Base-by-base conservation (phyloP, 2,888 invertebrate species). In the Scotopteryx bipunctaria region DNA sequence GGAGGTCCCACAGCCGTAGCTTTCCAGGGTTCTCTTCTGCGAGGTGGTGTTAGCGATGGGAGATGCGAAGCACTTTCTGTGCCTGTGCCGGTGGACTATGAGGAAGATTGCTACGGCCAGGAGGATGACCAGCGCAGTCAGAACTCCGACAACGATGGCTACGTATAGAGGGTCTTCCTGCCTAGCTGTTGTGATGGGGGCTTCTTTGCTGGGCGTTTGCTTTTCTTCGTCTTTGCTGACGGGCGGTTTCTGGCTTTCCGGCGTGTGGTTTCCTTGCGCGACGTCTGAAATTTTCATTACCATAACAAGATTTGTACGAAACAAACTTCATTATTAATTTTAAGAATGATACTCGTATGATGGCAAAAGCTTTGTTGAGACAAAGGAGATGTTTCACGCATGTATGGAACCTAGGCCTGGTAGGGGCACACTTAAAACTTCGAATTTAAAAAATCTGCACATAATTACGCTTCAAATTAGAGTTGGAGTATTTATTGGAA, bases 101-200 rank as follows among this genome's bases (percentile, higher is more conserved):
- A 95, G 89, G 78, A 94, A 93, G 66, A 95, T 94, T 23, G 94
- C 93, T 4, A 94, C 94, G 1, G 93, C 94, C 15, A 95, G 86
- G 1, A 96, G 85, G 41, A 96, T 91, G 41, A 95, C 94, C 36
- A 95, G 92, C 1, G 94, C 94, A 15, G 94, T 94, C 38, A 95
- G 81, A 3, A 95, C 94, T n/a, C 95, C 94, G 29, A 95, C 93
- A 44, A 95, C 93, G 57, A 95, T 92, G n/a, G 94, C 94, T 87
- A 95, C 92, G 81, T 94, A 94, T 3, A 94, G 86, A 1, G 94
- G 93, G 69, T 95, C 94, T 60, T 94, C 94, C 66, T 93, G 92
- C 50, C 93, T 93, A 0, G 93, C 94, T 5, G 93, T 93, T 8
- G 94, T 92, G 53, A 94, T 92, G n/a, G 93, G 93, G 54, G 92